A percentile compares a stretch with the other conserved stretches of the same genome.
These are phyloP conservation scores for Drosophila saltans DNA, from an alignment of 1,140 invertebrate species.

Conservation along the genomic window DNA sequence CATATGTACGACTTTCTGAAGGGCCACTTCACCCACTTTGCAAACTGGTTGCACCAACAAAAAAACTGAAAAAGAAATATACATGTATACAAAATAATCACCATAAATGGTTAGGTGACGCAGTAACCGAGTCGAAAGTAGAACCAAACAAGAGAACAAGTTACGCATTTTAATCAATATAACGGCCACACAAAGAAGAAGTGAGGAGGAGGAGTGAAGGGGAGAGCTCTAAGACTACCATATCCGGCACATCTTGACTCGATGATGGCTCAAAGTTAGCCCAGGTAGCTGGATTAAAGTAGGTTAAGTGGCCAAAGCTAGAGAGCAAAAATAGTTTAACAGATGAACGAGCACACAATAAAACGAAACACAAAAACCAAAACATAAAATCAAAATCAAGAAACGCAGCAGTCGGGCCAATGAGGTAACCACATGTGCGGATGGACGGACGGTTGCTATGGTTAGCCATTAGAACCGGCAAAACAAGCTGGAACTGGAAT, in stretches of 20 bases:
- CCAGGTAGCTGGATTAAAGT: slow-evolving; percentile 56
- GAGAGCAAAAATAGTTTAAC: slow-evolving; percentile 62
- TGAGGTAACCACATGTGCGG: slow-evolving; percentile 71
- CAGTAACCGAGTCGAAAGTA: slow-evolving; percentile 49
- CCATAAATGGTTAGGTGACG: slow-evolving; percentile 38
- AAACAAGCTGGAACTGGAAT: slow-evolving; percentile 48
- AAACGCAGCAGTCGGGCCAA: slow-evolving; percentile 43
- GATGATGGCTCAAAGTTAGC: slow-evolving; percentile 39
- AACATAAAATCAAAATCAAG: slow-evolving; percentile 53
- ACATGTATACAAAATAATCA: slow-evolving; percentile 33
- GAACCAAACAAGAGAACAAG: slow-evolving; percentile 72
- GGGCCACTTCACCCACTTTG: slow-evolving; percentile 57
- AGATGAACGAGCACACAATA: slow-evolving; percentile 44
- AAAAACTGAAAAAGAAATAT: slow-evolving; percentile 25
- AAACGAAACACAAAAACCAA: slow-evolving; percentile 23
- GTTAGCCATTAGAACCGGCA: slow-evolving; percentile 45
- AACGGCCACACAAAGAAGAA: slow-evolving; percentile 51
- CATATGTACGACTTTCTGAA: slow-evolving; percentile 34
- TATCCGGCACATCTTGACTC: slow-evolving; percentile 55
- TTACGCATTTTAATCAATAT: slow-evolving; percentile 79
- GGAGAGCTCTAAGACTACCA: slow-evolving; percentile 19
- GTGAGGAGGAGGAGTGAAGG: neutral
- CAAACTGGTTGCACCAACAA: slow-evolving; percentile 40
- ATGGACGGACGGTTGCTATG: neutral
- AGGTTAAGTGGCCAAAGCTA: slow-evolving; percentile 71